Percentiles rank a stretch among this genome's conserved stretches.
phyloP scores from a whole-genome alignment of 2,113 vertebrate species.

The Sigmodon hispidus region DNA sequence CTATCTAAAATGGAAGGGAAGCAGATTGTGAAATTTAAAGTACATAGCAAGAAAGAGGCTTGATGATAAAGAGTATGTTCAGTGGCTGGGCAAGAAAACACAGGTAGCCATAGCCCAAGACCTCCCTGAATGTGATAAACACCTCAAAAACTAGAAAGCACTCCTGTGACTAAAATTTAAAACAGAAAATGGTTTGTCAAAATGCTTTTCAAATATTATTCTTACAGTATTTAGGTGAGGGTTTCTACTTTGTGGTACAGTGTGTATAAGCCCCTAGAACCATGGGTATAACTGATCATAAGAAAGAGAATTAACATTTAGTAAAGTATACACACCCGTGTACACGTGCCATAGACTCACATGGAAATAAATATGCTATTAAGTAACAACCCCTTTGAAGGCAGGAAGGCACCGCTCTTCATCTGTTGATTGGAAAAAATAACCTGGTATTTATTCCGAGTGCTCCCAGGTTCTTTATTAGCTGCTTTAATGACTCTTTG shows the following conservation, averaged over 20 bases:
- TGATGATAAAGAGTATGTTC: neutral
- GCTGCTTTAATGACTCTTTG: neutral
- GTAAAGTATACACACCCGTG: neutral
- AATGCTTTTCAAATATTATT: neutral
- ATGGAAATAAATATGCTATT: too few relatives aligned
- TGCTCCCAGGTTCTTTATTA: neutral
- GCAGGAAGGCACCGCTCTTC: neutral
- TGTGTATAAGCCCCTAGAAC: neutral
- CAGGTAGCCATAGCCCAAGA: neutral
- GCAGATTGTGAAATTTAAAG: neutral
- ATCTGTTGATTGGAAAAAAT: neutral
- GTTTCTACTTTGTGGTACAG: neutral
- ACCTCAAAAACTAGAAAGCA: neutral
- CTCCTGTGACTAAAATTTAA: neutral
- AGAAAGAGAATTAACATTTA: neutral
- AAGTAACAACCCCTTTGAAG: neutral
- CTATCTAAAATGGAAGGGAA: neutral
- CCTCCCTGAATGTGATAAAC: neutral
- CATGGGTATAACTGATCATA: too few relatives aligned
- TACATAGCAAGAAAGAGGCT: neutral
- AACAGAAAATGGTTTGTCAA: neutral
- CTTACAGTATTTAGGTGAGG: neutral
- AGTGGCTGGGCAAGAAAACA: neutral
- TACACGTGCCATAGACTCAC: neutral
- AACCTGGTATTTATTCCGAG: accelerated